Evolutionary conservation across 1,140 invertebrate genomes (phyloP).

Genomic region (Triops cancriformis): DNA sequence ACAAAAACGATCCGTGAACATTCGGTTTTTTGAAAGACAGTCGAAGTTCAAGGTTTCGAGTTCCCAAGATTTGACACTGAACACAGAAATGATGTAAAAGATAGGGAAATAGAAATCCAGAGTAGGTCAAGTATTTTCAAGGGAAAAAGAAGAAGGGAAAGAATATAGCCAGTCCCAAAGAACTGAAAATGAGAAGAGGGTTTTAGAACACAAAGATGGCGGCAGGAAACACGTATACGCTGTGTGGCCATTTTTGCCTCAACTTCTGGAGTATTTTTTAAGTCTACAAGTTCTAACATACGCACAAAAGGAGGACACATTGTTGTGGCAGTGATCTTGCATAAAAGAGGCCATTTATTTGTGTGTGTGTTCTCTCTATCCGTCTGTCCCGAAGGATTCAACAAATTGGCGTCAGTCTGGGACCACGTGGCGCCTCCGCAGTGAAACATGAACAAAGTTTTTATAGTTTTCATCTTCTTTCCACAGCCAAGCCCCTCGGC

Average conservation of each 20-base stretch:
- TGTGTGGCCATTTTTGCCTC: background rate
- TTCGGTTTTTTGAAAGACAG: background rate
- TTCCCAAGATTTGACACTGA: background rate
- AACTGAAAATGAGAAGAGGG: background rate
- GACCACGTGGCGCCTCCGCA: background rate
- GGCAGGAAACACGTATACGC: constrained; percentile 9
- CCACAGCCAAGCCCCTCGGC: background rate
- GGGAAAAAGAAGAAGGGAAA: background rate
- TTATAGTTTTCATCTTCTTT: background rate
- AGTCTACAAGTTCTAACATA: background rate
- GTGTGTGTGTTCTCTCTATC: background rate
- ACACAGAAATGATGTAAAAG: background rate
- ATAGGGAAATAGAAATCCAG: background rate
- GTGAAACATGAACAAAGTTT: background rate
- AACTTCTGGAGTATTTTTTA: background rate
- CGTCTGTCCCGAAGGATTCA: background rate
- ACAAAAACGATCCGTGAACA: background rate
- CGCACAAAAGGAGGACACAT: background rate
- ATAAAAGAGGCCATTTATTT: constrained; percentile 11
- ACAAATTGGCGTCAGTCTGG: background rate
- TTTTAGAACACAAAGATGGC: background rate
- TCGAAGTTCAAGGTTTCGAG: background rate
- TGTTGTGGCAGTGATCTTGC: background rate
- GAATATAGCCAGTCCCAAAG: background rate
- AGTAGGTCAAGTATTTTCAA: background rate